Evolutionary conservation across 2,113 vertebrate genomes (phyloP).

Genomic region (Pipra filicauda): DNA sequence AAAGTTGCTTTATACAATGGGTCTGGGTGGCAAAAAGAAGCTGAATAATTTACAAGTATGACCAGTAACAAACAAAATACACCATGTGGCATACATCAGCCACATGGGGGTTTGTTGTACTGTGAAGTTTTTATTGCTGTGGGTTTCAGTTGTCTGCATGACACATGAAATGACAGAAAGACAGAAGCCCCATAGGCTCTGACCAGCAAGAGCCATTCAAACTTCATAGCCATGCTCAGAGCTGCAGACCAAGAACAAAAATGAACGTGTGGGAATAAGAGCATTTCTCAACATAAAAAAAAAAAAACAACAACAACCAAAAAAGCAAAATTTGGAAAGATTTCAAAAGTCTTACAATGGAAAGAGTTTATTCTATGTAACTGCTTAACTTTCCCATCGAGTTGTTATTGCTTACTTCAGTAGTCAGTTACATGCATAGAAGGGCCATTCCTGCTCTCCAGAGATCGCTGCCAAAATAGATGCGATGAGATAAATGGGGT

Average conservation of each 20-base stretch:
- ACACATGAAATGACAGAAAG: conserved; percentile 44
- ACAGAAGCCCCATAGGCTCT: conserved; percentile 17
- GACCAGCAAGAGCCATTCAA: conserved; percentile 16
- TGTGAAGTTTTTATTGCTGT: conserved; percentile 40
- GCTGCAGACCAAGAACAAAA: neutral
- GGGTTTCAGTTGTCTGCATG: conserved; percentile 18
- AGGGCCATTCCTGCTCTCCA: neutral
- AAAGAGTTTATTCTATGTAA: conserved; percentile 3
- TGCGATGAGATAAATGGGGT: neutral
- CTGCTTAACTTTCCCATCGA: neutral
- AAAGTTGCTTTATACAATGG: neutral
- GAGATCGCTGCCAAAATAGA: neutral
- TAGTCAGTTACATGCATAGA: neutral
- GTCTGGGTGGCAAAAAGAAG: conserved; percentile 16
- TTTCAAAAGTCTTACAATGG: conserved; percentile 39
- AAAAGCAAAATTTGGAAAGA: neutral
- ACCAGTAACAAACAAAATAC: conserved; percentile 26
- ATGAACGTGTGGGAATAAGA: neutral
- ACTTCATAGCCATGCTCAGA: neutral
- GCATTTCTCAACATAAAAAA: neutral
- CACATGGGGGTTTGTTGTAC: neutral
- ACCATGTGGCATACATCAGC: conserved; percentile 47
- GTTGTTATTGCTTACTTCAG: conserved; percentile 14
- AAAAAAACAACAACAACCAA: neutral
- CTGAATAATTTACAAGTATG: conserved; percentile 41